Percentiles rank a stretch among this genome's conserved stretches.
phyloP scores from a whole-genome alignment of 2,797 vertebrate genomes.

The Arremon brunneinucha region DNA sequence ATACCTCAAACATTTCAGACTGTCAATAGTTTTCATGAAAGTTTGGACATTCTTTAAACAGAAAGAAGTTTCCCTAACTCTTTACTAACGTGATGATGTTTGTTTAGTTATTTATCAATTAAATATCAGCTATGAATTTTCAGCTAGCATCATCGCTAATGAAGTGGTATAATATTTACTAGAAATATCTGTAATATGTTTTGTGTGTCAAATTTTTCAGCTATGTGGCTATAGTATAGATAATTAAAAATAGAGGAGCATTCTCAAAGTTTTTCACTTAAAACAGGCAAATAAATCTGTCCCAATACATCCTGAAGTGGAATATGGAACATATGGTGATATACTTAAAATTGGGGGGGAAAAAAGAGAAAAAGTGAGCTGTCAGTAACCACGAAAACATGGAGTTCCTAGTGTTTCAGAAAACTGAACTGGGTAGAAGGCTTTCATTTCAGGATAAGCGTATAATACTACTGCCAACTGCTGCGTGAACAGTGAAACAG shows the following conservation, averaged over 20 bases:
- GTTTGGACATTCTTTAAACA: background rate
- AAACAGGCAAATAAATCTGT: background rate
- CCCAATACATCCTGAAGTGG: background rate
- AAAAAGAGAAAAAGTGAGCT: background rate
- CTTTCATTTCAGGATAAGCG: background rate
- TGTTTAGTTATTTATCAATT: background rate
- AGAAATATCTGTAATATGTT: background rate
- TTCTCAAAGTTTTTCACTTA: background rate
- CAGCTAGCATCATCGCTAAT: background rate
- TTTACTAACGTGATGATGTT: background rate
- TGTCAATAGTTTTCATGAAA: background rate
- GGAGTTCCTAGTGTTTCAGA: background rate
- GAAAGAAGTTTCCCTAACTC: background rate
- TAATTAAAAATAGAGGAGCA: background rate
- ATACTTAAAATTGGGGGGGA: rapidly evolving
- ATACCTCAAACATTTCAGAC: background rate
- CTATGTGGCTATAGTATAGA: background rate
- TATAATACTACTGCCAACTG: background rate
- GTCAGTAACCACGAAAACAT: background rate
- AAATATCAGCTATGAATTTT: background rate
- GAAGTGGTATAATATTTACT: background rate
- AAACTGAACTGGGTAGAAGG: background rate
- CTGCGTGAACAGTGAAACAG: background rate
- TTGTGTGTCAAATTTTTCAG: background rate
- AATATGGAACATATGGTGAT: background rate